Percentiles rank a stretch among this genome's conserved stretches.
Evolutionary conservation across 2,113 vertebrate genomes (phyloP).

Genomic region (Hemiprocne comata): DNA sequence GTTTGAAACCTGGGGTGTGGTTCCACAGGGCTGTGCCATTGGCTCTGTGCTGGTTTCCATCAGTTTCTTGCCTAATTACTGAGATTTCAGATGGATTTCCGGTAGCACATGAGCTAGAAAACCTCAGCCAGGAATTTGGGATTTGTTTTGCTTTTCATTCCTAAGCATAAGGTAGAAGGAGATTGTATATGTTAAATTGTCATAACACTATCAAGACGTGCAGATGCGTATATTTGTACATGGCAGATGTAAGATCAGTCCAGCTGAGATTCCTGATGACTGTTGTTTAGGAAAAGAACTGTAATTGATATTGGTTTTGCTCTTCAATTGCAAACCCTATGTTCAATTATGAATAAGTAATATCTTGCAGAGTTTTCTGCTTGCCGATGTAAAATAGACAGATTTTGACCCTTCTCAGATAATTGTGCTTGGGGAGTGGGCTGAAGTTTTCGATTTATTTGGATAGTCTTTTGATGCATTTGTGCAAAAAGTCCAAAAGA

Average conservation of each 20-base stretch:
- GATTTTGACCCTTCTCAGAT: not conserved
- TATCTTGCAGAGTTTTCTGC: not conserved
- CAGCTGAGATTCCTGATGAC: not conserved
- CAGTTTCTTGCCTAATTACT: not conserved
- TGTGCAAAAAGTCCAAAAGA: not conserved
- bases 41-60: not conserved
- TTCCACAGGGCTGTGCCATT: rapidly evolving
- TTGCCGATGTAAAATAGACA: rapidly evolving
- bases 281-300: not conserved
- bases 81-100: not conserved
- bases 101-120: not conserved
- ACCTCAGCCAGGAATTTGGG: not conserved
- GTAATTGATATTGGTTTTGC: not conserved
- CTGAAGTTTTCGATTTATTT: not conserved
- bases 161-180: not conserved
- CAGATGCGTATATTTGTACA: not conserved
- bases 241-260: not conserved
- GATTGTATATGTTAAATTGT: not conserved
- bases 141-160: not conserved
- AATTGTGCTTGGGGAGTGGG: not conserved
- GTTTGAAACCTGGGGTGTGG: not conserved
- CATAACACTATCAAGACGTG: not conserved
- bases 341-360: not conserved
- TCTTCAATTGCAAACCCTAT: not conserved
- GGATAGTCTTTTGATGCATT: not conserved